Conservation (phyloP, 1,140 invertebrate genomes). For the Drosophila nigromelanica region DNA sequence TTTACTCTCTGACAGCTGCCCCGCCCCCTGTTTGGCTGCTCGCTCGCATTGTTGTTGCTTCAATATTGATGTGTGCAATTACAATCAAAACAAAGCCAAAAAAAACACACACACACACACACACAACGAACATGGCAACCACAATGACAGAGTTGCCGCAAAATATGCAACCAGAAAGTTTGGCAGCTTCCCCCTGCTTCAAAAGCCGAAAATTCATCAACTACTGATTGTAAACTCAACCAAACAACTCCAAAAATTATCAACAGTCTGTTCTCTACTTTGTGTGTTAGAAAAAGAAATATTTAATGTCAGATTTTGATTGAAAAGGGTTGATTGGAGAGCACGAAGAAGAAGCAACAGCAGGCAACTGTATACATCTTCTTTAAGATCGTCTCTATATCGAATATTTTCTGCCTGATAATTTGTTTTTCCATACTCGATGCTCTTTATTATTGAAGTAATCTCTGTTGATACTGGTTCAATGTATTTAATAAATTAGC, state of each 20-base stretch:
- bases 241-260: constrained; percentile 10
- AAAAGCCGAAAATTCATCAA: constrained; percentile 9
- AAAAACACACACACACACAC: background rate
- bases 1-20: constrained; percentile 13
- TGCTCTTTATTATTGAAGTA: too few relatives aligned
- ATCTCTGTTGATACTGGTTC: too few relatives aligned
- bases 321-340: background rate
- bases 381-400: too few relatives aligned
- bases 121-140: constrained; percentile 2
- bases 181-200: background rate
- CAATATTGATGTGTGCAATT: constrained; percentile 57
- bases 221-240: constrained; percentile 2
- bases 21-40: background rate
- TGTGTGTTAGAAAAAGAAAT: background rate
- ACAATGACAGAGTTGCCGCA: constrained; percentile 24
- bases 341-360: background rate
- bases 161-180: constrained; percentile 40
- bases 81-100: constrained; percentile 21
- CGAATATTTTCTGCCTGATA: too few relatives aligned
- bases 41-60: constrained; percentile 12
- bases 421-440: too few relatives aligned
- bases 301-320: background rate
- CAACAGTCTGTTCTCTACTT: background rate
- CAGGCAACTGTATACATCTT: too few relatives aligned
- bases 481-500: too few relatives aligned